phyloP scores from a whole-genome alignment of 2,797 vertebrate species.

The Limnodromus scolopaceus region DNA sequence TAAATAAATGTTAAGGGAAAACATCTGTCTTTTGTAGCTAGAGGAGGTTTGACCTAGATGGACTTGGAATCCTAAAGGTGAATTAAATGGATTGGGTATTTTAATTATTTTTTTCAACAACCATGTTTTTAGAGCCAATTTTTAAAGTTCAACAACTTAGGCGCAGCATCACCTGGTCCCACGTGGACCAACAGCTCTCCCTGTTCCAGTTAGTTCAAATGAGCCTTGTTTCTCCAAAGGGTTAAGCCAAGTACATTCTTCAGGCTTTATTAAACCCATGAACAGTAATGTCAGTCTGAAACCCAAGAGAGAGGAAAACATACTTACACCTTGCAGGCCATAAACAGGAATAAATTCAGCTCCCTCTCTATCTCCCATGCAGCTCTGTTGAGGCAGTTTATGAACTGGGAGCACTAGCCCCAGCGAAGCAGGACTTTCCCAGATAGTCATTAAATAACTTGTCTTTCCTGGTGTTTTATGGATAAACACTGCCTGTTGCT shows the following conservation, averaged over 20 bases:
- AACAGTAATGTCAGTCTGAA: slow-evolving; percentile 29
- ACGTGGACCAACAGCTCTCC: neutral
- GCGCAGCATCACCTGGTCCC: too few species aligned
- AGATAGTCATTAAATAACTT: slow-evolving; percentile 13
- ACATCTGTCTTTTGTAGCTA: rapidly evolving
- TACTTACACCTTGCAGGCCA: neutral
- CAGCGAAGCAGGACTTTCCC: neutral
- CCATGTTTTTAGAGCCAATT: neutral
- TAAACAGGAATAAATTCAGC: neutral
- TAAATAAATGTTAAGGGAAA: neutral
- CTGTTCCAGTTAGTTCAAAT: neutral
- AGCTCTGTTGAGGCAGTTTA: neutral
- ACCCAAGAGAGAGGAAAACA: neutral
- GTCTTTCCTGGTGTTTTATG: slow-evolving; percentile 9
- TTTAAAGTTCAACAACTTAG: neutral
- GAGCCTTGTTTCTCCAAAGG: neutral
- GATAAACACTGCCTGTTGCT: slow-evolving; percentile 1
- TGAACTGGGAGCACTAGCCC: neutral
- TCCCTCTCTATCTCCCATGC: neutral
- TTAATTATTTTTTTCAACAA: neutral
- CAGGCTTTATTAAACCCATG: slow-evolving; percentile 32
- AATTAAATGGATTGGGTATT: neutral
- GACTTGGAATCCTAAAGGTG: neutral
- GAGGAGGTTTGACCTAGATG: neutral
- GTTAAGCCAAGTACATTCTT: slow-evolving; percentile 1